A percentile compares a stretch with the other conserved stretches of the same genome.
Evolutionary conservation across 2,797 vertebrate genomes (phyloP).

Genomic region (Esox masquinongy): DNA sequence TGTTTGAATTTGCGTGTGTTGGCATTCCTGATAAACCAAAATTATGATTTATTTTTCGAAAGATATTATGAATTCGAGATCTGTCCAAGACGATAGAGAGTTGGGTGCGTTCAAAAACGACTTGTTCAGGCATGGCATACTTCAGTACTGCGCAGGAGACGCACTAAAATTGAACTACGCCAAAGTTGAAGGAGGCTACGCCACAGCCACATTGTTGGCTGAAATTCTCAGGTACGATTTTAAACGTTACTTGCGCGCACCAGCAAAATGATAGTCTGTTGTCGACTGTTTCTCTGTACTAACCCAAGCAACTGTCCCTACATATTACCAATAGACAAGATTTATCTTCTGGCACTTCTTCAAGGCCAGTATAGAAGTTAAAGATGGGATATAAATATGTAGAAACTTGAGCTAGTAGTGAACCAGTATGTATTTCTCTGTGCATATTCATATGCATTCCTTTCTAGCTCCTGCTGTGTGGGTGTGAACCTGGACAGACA

Average conservation of each 20-base stretch:
- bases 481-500: constrained; percentile 79
- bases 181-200: constrained; percentile 37
- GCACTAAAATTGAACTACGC: constrained; percentile 44
- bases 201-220: constrained; percentile 47
- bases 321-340: background rate
- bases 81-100: constrained; percentile 37
- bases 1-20: background rate
- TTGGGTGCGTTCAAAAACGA: constrained; percentile 45
- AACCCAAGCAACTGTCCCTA: background rate
- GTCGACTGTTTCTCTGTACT: background rate
- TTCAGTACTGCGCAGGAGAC: constrained; percentile 45
- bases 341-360: background rate
- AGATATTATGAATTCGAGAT: constrained; percentile 41
- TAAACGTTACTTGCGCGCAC: background rate
- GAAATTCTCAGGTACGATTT: constrained; percentile 52
- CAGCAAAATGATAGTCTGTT: background rate
- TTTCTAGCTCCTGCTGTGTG: constrained; percentile 85
- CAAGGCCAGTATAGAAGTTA: background rate
- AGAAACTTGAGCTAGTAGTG: background rate
- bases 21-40: background rate
- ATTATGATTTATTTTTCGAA: background rate
- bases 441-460: background rate
- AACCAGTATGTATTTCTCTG: background rate
- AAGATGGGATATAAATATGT: background rate
- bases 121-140: constrained; percentile 38